Evolutionary conservation across 2,888 invertebrate species (phyloP).

Genomic region (Patella ulyssiponensis): DNA sequence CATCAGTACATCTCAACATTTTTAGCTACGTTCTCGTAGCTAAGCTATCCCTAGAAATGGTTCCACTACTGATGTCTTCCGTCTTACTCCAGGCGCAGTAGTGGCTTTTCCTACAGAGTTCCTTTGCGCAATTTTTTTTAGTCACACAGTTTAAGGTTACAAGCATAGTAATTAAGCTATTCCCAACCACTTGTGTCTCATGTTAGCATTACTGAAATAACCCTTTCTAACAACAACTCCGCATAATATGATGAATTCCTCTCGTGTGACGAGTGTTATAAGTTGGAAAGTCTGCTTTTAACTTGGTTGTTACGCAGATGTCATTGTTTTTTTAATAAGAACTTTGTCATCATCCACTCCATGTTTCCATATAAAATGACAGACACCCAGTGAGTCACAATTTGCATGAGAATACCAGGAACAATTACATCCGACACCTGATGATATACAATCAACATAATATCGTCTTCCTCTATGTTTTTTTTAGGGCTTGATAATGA

Average conservation of each 20-base stretch:
- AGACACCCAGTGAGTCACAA: neutral
- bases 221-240: neutral
- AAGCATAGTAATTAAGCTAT: too few species aligned
- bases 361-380: neutral
- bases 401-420: neutral
- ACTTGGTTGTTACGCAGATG: neutral
- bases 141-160: too few species aligned
- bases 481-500: neutral
- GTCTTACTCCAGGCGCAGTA: too few species aligned
- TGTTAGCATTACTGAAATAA: too few species aligned
- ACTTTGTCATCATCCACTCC: neutral
- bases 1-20: too few species aligned
- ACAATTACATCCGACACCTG: neutral
- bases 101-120: too few species aligned
- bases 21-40: too few species aligned
- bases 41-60: too few species aligned
- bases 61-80: too few species aligned
- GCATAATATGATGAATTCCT: constrained; percentile 14
- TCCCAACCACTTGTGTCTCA: too few species aligned
- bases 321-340: neutral
- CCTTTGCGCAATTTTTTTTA: too few species aligned
- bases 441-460: too few species aligned
- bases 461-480: neutral
- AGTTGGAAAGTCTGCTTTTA: neutral
- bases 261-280: constrained; percentile 15